Evolutionary conservation across 2,797 vertebrate species (phyloP).

Genomic region (Falco biarmicus): DNA sequence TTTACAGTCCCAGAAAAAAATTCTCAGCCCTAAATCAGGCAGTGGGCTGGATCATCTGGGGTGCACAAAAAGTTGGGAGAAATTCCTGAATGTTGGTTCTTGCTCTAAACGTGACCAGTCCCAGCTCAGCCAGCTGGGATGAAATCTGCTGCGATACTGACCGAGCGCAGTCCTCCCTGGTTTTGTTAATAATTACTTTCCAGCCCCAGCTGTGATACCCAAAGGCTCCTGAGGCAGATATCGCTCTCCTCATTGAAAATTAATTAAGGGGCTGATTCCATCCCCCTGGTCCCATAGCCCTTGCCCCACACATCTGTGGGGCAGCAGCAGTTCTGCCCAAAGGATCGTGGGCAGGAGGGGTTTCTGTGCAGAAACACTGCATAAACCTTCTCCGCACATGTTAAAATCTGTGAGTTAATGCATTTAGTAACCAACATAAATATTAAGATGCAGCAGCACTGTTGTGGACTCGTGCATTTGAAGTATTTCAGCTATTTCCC

Average conservation of each 20-base stretch:
- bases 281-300: background rate
- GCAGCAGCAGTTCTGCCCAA: background rate
- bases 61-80: background rate
- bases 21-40: background rate
- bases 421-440: background rate
- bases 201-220: background rate
- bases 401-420: background rate
- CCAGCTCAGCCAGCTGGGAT: background rate
- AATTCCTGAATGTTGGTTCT: background rate
- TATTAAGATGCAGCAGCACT: background rate
- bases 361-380: background rate
- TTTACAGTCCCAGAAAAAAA: background rate
- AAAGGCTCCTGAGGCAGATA: background rate
- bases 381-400: rapidly evolving
- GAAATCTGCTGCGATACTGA: background rate
- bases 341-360: rapidly evolving
- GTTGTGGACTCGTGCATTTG: background rate
- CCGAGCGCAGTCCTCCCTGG: background rate
- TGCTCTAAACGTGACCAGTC: background rate
- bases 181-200: background rate
- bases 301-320: background rate
- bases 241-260: rapidly evolving
- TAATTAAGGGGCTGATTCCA: background rate
- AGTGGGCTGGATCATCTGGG: rapidly evolving
- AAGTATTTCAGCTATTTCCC: constrained; percentile 69